A percentile compares a stretch with the other conserved stretches of the same genome.
Conservation (phyloP, 2,888 invertebrate species). For the Balanococcus diminutus region DNA sequence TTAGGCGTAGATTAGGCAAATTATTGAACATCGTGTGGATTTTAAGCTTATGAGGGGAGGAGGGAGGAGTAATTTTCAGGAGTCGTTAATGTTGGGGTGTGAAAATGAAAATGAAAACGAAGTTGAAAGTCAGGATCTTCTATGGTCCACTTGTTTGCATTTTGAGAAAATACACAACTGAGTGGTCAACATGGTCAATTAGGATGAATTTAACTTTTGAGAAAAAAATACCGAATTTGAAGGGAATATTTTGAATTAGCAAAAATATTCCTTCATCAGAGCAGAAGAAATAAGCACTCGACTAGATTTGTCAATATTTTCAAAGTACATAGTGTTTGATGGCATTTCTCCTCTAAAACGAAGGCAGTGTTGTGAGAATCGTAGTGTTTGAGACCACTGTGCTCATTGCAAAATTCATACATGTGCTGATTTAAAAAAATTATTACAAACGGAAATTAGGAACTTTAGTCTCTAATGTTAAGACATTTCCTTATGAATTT, state of each 20-base stretch:
- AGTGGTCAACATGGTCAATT: too few relatives aligned
- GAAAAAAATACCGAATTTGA: too few relatives aligned
- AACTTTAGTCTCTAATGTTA: background rate
- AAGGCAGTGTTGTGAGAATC: slow-evolving; percentile 4
- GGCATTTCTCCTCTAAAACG: background rate
- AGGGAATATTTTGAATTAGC: too few relatives aligned
- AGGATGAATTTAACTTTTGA: too few relatives aligned
- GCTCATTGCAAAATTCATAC: background rate
- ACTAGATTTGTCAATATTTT: background rate
- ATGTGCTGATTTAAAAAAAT: background rate
- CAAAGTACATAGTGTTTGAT: background rate
- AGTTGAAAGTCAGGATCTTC: too few relatives aligned
- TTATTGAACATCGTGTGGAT: background rate
- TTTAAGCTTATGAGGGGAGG: too few relatives aligned
- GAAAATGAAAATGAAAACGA: too few relatives aligned
- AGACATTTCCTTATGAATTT: slow-evolving; percentile 19
- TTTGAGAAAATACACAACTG: too few relatives aligned
- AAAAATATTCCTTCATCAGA: background rate
- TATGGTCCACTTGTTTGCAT: too few relatives aligned
- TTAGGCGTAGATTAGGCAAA: too few relatives aligned
- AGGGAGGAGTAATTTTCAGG: background rate
- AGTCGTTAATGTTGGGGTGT: too few relatives aligned
- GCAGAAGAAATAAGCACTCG: background rate
- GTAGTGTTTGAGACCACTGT: background rate
- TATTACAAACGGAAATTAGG: background rate